phyloP scores from a whole-genome alignment of 2,888 invertebrate species.

The Marasmarcha lunaedactyla region DNA sequence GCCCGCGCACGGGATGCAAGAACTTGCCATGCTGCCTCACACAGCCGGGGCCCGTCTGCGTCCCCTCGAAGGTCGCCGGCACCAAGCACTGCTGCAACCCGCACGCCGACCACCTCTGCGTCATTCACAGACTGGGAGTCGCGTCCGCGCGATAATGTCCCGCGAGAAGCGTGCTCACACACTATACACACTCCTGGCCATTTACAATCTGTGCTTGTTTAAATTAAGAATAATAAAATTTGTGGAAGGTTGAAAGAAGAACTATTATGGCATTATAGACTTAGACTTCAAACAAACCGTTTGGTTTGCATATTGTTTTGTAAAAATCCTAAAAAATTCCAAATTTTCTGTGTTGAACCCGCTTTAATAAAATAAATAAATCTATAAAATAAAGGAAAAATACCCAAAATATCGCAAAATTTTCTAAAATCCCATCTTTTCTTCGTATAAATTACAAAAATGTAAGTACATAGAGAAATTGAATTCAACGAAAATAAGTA shows the following conservation, averaged over 20 bases:
- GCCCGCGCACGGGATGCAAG: constrained; percentile 61
- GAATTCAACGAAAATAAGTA: too few relatives aligned
- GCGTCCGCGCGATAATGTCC: too few relatives aligned
- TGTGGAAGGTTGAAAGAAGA: too few relatives aligned
- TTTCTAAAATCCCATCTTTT: constrained; percentile 20
- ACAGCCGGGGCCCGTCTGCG: constrained; percentile 41
- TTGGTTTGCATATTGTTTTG: constrained; percentile 31
- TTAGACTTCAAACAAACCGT: constrained; percentile 24
- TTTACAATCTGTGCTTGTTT: not conserved
- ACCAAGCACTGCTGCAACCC: constrained; percentile 38
- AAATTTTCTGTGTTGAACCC: constrained; percentile 23
- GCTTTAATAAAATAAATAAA: constrained; percentile 11
- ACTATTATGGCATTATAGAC: constrained; percentile 27
- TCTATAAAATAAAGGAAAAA: too few relatives aligned
- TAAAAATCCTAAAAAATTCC: constrained; percentile 27
- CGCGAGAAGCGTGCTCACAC: too few relatives aligned
- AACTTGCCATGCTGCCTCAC: constrained; percentile 37
- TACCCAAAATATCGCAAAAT: constrained; percentile 2
- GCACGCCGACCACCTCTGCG: constrained; percentile 39
- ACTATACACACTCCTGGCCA: not conserved
- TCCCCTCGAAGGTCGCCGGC: constrained; percentile 41
- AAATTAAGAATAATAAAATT: too few relatives aligned
- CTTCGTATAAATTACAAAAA: constrained; percentile 15
- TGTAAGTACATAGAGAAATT: constrained; percentile 20
- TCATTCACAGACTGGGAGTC: constrained; percentile 33